These are phyloP conservation scores for Mechanitis messenoides DNA, from an alignment of 2,888 invertebrate species.

Conservation along the genomic window DNA sequence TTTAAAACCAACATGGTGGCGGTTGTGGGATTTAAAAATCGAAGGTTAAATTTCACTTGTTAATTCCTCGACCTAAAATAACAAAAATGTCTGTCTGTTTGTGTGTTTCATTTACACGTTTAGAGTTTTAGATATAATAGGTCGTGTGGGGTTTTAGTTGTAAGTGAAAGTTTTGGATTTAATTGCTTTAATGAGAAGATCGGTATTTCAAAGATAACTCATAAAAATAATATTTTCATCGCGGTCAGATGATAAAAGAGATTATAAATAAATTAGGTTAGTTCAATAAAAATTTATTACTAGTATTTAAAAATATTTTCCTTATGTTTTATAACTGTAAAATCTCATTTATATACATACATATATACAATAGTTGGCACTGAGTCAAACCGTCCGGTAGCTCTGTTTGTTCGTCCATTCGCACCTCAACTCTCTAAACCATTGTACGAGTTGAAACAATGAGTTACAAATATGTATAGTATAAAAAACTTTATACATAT, in stretches of 20 bases:
- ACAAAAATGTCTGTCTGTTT: conserved; percentile 22
- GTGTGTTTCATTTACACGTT: conserved; percentile 33
- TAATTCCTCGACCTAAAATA: conserved; percentile 25
- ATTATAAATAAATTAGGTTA: too few species aligned
- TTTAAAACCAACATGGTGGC: neutral
- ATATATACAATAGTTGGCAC: neutral
- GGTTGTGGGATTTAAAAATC: neutral
- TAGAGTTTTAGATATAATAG: conserved; percentile 36
- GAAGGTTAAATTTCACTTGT: conserved; percentile 15
- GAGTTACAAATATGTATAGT: neutral
- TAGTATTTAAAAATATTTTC: too few species aligned
- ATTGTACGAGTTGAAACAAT: conserved; percentile 10
- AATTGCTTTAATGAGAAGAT: conserved; percentile 1
- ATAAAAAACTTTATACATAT: neutral
- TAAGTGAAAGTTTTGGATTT: neutral
- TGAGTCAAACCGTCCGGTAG: conserved; percentile 40
- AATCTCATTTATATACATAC: too few species aligned
- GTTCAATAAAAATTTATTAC: too few species aligned
- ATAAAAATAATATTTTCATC: conserved; percentile 1
- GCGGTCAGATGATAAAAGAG: too few species aligned
- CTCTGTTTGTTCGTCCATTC: conserved; percentile 52
- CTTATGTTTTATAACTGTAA: too few species aligned
- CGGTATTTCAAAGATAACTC: neutral
- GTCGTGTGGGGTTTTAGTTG: neutral
- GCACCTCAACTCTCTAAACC: conserved; percentile 48